A percentile compares a stretch with the other conserved stretches of the same genome.
phyloP scores from a whole-genome alignment of 2,113 vertebrate genomes.

The Aspiorhynchus laticeps region DNA sequence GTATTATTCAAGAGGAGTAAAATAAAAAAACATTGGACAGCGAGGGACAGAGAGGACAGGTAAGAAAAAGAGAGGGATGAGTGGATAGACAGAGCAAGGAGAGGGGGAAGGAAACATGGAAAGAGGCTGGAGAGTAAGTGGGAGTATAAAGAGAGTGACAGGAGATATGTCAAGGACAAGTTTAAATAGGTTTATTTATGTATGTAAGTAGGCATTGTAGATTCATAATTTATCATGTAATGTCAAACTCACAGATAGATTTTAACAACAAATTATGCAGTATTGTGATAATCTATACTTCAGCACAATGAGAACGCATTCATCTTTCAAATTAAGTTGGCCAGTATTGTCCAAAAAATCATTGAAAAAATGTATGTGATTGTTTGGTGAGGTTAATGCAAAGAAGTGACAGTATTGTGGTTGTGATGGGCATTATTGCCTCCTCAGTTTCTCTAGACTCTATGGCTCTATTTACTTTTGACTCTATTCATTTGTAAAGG shows the following conservation, averaged over 20 bases:
- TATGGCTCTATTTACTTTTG: too few species aligned
- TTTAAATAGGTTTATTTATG: background rate
- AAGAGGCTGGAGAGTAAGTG: background rate
- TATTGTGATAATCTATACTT: background rate
- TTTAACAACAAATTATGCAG: background rate
- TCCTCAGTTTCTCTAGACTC: too few species aligned
- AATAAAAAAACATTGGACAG: background rate
- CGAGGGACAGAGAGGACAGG: background rate
- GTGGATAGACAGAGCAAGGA: background rate
- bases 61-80: background rate
- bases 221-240: slow-evolving; percentile 5
- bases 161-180: background rate
- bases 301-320: too few species aligned
- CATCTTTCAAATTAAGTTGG: too few species aligned
- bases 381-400: too few species aligned
- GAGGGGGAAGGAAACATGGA: background rate
- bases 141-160: background rate
- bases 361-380: too few species aligned
- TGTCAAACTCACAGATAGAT: background rate
- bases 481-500: too few species aligned
- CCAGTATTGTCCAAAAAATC: too few species aligned
- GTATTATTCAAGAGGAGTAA: slow-evolving; percentile 24
- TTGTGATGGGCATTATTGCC: too few species aligned
- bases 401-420: too few species aligned
- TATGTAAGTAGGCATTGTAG: background rate